Conservation (phyloP, 2,888 invertebrate genomes). For the Lepidonotus clava region DNA sequence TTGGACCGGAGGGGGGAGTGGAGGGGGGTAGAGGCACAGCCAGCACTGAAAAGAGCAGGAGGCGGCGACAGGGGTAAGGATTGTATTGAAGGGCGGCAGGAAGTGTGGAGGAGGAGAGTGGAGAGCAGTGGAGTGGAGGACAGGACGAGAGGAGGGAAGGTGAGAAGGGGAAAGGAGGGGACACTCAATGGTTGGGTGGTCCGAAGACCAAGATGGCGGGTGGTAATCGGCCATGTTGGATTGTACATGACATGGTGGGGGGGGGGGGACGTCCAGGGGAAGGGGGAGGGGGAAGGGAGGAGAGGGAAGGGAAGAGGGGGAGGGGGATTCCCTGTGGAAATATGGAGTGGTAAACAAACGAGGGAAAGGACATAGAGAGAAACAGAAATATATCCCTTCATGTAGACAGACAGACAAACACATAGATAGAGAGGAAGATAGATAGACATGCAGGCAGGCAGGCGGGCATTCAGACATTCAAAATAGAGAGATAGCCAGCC, state of each 20-base stretch:
- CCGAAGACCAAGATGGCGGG: not conserved
- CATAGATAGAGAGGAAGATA: no score
- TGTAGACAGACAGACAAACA: no score
- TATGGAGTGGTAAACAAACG: no score
- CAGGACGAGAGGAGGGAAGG: not conserved
- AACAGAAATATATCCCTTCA: no score
- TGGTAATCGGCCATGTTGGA: not conserved
- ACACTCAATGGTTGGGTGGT: not conserved
- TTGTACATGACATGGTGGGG: not conserved
- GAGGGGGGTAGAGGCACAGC: not conserved
- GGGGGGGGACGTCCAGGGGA: not conserved
- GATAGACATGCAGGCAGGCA: no score
- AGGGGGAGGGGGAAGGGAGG: not conserved
- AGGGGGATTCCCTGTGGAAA: no score
- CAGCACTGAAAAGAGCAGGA: not conserved
- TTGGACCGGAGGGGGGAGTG: not conserved
- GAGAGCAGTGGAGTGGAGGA: not conserved
- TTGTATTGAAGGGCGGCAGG: not conserved
- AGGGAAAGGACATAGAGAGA: no score
- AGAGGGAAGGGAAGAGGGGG: not conserved
- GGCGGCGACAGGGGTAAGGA: not conserved
- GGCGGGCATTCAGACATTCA: no score
- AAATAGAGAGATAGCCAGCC: no score
- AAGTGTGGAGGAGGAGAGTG: not conserved
- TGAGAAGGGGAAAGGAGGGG: not conserved